A percentile compares a stretch with the other conserved stretches of the same genome.
These are phyloP conservation scores for Mastomys natalensis DNA, from an alignment of 2,113 vertebrate species.

Conservation along the genomic window DNA sequence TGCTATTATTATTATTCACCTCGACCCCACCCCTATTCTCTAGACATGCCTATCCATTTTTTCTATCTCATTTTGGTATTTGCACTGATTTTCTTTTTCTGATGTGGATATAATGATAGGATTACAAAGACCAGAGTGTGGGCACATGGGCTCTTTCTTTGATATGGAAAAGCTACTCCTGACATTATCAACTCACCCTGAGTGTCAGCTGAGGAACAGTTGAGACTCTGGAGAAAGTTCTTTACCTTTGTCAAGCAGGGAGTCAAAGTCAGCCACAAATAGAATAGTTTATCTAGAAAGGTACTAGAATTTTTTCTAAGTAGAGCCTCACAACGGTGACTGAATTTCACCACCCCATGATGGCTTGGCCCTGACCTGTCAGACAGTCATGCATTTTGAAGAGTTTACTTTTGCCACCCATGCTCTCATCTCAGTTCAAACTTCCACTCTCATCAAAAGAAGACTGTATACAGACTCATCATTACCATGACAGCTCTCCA, in stretches of 20 bases:
- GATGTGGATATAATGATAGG: not conserved
- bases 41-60: not conserved
- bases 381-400: not conserved
- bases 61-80: not conserved
- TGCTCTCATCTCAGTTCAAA: not conserved
- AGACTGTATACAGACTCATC: not conserved
- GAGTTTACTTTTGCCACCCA: not conserved
- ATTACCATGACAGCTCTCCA: not conserved
- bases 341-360: not conserved
- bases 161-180: not conserved
- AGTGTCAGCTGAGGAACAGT: not conserved
- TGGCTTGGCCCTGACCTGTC: not conserved
- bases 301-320: not conserved
- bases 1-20: not conserved
- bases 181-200: not conserved
- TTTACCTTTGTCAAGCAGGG: not conserved
- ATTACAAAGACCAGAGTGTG: not conserved
- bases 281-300: not conserved
- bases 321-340: not conserved
- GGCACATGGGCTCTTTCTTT: not conserved
- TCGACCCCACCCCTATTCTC: not conserved
- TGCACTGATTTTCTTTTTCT: conserved; percentile 19
- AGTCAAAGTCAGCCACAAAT: not conserved
- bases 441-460: not conserved
- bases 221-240: not conserved